These are phyloP conservation scores for Montipora sp. DNA, from an alignment of 64 coral and sea anemone species.

Conservation along the genomic window DNA sequence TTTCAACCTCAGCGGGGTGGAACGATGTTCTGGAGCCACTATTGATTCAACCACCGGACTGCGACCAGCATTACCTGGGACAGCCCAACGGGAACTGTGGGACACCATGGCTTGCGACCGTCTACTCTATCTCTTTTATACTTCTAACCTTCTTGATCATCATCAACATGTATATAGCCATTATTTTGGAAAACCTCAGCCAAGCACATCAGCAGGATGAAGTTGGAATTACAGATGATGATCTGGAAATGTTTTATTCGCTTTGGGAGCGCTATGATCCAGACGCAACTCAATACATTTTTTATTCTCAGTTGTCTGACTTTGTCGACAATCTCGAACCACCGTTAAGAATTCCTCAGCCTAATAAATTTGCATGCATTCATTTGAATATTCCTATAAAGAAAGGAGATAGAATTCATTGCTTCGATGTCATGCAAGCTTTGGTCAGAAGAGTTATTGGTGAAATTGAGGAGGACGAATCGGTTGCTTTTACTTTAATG, in stretches of 20 bases:
- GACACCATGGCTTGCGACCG: conserved; percentile 77
- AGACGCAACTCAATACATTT: conserved; percentile 86
- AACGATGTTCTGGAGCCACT: conserved; percentile 91
- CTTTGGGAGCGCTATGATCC: conserved; percentile 91
- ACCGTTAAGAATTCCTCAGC: conserved; percentile 82
- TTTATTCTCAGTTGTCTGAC: conserved; percentile 80
- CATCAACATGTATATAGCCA: conserved; percentile 98
- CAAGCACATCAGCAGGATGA: conserved; percentile 87
- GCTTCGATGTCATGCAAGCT: conserved; percentile 98
- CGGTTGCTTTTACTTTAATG: conserved; percentile 81
- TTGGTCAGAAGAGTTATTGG: conserved; percentile 87
- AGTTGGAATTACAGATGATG: conserved; percentile 95
- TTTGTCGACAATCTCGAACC: conserved; percentile 90
- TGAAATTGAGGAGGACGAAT: conserved; percentile 74
- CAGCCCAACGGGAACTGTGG: conserved; percentile 85
- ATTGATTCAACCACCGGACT: conserved; percentile 75
- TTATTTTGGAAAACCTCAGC: conserved; percentile 96
- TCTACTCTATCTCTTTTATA: conserved; percentile 88
- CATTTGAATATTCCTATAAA: conserved; percentile 94
- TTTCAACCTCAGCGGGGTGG: conserved; percentile 94
- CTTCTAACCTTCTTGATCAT: conserved; percentile 93
- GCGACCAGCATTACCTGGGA: conserved; percentile 65
- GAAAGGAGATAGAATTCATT: conserved; percentile 88
- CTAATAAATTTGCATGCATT: conserved; percentile 89
- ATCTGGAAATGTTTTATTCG: conserved; percentile 96